Percentiles rank a stretch among this genome's conserved stretches.
Conservation (phyloP, 2,888 invertebrate species). For the Leptopilina drosophilae region DNA sequence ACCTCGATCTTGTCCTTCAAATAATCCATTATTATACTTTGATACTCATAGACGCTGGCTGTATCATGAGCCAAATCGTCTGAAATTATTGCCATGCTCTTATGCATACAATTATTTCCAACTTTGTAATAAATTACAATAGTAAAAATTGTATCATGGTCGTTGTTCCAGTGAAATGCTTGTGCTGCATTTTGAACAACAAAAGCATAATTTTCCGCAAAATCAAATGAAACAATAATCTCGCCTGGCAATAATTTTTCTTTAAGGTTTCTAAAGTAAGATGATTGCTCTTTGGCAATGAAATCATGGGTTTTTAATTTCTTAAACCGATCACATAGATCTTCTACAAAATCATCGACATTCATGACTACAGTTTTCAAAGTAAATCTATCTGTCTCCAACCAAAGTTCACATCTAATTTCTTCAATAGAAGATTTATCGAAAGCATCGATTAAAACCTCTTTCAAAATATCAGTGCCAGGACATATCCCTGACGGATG, state of each 20-base stretch:
- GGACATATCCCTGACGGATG: no score
- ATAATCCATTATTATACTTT: constrained; percentile 13
- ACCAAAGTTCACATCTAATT: constrained; percentile 44
- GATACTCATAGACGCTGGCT: background rate
- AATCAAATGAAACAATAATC: constrained; percentile 5
- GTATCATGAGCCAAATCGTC: constrained; percentile 10
- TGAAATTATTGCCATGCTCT: background rate
- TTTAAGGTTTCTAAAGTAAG: background rate
- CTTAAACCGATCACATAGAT: background rate
- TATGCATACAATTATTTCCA: background rate
- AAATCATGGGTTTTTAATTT: background rate
- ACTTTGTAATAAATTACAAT: background rate
- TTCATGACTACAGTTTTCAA: constrained; percentile 38
- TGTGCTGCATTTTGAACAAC: constrained; percentile 7
- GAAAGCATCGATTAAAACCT: constrained; percentile 11
- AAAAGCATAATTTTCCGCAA: constrained; percentile 2
- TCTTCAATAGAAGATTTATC: constrained; percentile 37
- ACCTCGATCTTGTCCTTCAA: background rate
- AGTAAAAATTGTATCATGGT: constrained; percentile 27
- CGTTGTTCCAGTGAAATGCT: constrained; percentile 26
- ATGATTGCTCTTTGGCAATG: constrained; percentile 5
- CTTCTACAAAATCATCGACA: background rate
- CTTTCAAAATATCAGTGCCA: background rate
- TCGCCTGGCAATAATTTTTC: background rate
- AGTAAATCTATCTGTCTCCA: constrained; percentile 41